These are phyloP conservation scores for Orthonevra nobilis DNA, from an alignment of 2,888 invertebrate genomes.

Conservation along the genomic window DNA sequence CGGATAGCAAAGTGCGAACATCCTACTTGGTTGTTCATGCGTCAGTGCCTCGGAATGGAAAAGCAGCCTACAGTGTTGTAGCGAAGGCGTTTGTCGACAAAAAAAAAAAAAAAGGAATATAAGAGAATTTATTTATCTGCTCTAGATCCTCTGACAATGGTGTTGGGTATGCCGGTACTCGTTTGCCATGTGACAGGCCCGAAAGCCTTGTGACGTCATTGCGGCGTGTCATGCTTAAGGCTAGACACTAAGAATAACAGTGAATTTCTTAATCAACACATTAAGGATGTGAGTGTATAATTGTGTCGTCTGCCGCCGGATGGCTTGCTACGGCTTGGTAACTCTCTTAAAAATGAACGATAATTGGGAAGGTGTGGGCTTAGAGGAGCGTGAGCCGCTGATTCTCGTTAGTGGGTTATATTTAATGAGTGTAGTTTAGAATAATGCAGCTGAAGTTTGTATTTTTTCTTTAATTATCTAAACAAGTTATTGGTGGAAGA, in stretches of 20 bases:
- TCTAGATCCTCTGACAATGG: too few relatives aligned
- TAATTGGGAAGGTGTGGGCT: constrained; percentile 15
- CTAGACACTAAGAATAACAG: constrained; percentile 3
- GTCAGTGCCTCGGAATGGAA: not conserved
- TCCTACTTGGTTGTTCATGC: constrained; percentile 12
- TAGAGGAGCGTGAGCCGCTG: not conserved
- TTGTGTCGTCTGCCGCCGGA: constrained; percentile 12
- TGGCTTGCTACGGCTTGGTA: not conserved
- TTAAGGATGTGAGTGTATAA: constrained; percentile 34
- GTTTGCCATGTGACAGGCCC: constrained; percentile 7
- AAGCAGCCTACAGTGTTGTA: too few relatives aligned
- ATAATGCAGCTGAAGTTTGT: too few relatives aligned
- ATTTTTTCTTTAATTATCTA: too few relatives aligned
- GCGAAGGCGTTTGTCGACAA: not conserved
- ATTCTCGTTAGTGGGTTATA: too few relatives aligned
- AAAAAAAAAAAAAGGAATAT: too few relatives aligned
- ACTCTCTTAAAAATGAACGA: constrained; percentile 11
- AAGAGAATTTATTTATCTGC: constrained; percentile 15
- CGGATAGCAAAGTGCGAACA: constrained; percentile 27
- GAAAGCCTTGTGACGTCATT: constrained; percentile 23
- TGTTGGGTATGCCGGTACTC: not conserved
- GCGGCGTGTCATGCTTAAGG: constrained; percentile 7
- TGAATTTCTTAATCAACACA: constrained; percentile 42
- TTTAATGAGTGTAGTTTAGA: too few relatives aligned
- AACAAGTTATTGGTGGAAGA: too few relatives aligned